These are phyloP conservation scores for Sardina pilchardus DNA, from an alignment of 2,113 vertebrate species.

Conservation along the genomic window DNA sequence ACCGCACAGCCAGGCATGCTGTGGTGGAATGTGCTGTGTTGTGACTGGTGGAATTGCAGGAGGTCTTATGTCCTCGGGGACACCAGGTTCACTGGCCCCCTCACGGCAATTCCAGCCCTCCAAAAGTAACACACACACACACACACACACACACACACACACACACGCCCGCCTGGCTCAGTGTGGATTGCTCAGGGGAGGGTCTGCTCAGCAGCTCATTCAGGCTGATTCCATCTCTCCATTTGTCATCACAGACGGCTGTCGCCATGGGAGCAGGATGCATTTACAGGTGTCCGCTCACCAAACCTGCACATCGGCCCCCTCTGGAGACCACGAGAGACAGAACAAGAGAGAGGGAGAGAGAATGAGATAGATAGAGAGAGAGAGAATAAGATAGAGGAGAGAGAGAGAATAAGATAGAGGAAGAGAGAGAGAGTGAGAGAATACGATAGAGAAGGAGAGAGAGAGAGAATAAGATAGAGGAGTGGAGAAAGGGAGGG, in stretches of 20 bases:
- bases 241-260: neutral
- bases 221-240: neutral
- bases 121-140: neutral
- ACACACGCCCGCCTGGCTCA: neutral
- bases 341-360: slow-evolving; percentile 27
- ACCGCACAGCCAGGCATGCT: neutral
- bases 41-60: neutral
- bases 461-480: slow-evolving; percentile 51
- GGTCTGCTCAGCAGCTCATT: neutral
- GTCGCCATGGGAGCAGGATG: neutral
- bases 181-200: neutral
- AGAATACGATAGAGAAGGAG: neutral
- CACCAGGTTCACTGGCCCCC: neutral
- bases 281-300: neutral
- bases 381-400: neutral
- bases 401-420: neutral
- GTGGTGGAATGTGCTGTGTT: neutral
- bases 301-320: neutral
- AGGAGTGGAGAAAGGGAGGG: slow-evolving; percentile 35
- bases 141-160: neutral
- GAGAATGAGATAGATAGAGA: slow-evolving; percentile 55
- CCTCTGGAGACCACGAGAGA: slow-evolving; percentile 29
- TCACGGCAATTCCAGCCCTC: neutral
- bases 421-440: no score
- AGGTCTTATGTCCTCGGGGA: neutral